Base-by-base conservation (phyloP, 23 tunicate genomes). In the Oikopleura albicans region DNA sequence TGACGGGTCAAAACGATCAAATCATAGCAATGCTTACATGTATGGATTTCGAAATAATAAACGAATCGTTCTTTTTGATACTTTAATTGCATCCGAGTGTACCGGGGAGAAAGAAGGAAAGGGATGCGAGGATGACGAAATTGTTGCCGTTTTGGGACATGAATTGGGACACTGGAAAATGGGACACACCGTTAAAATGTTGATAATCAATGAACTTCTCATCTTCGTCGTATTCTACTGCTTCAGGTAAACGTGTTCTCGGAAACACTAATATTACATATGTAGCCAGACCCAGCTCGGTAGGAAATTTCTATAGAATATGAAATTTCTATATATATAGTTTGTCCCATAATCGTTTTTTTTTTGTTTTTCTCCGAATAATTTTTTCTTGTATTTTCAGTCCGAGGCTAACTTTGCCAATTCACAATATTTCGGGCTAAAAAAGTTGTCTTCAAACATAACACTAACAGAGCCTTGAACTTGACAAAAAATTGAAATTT, bases 11-110 rank as follows among this genome's bases (percentile, higher is more conserved):
- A 95, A 95, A 66, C 79, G 99, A 38, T 95, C 99, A 4, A 88
- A 91, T 16, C 99, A 95, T 85, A 95, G 99, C 86, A 95, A 95
- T 84, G 99, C 99, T 0, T 95, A 95, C 87, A 91, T 95, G 99
- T 95, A 95, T 66, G 99, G 99, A 0, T 95, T 95, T 75, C 84
- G 89, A 83, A 95, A 95, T 36, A 95, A 95, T 87, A 95, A 95
- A 83, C 56, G 99, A 41, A 95, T 95, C 40, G 99, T 95, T 40
- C 84, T 95, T 39, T 95, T 88, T 83, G 99, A 95, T 83, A 95
- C 99, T 0, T 40, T 95, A 35, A 66, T 95, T 8, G 99, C 84
- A 0, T 39, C 63, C 28, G 86, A 86, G 66, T 75, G 40, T 40
- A 84, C 88, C 39, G 38, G 39, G 40, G 0, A 86, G 83, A 79